Base-by-base conservation (phyloP, 2,113 vertebrate species). In the Jaculus jaculus region DNA sequence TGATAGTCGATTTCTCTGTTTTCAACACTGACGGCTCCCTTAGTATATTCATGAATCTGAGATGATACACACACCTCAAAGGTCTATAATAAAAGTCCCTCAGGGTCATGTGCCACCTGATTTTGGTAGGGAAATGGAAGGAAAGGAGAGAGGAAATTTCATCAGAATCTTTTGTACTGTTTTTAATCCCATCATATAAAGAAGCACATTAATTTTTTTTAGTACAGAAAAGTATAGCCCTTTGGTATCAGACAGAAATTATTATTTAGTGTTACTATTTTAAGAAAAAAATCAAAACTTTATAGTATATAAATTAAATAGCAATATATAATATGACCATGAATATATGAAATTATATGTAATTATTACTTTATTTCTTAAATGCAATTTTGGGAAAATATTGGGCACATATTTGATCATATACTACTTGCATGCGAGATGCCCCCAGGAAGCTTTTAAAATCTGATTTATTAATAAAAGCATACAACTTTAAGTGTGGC, bases 221-320 rank as follows among this genome's bases (percentile, higher is more conserved):
- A 61, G 16, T 92, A 42, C 65, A 92, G 60, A 90, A 84, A 94
- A 23, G 24, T 78, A 24, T 5, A 73, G n/a, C 12, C 58, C 16
- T 90, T n/a, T n/a, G 68, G 7, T 66, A 51, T 60, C 21, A 61
- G 6, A 74, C 37, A 89, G 21, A 23, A 66, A 74, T 87, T 32
- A 86, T 63, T 72, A 74, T 87, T 34, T 63, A 92, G 6, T 39
- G 7, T 66, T 71, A 79, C 15, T 80, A 72, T 73, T 92, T 83
- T 71, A 92, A 92, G n/a, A 91, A 78, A 74, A 23, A 77, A 90
- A 85, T 75, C 65, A 84, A 87, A 87, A 68, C 12, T 81, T 77
- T 74, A 42, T 66, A 39, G 37, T 60, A 32, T 77, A 3, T 16
- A 84, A 86, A 16, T 80, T 91, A 32, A 54, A 60, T 24, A 65